phyloP scores from a whole-genome alignment of 2,113 vertebrate genomes.

The Elephantulus edwardii region DNA sequence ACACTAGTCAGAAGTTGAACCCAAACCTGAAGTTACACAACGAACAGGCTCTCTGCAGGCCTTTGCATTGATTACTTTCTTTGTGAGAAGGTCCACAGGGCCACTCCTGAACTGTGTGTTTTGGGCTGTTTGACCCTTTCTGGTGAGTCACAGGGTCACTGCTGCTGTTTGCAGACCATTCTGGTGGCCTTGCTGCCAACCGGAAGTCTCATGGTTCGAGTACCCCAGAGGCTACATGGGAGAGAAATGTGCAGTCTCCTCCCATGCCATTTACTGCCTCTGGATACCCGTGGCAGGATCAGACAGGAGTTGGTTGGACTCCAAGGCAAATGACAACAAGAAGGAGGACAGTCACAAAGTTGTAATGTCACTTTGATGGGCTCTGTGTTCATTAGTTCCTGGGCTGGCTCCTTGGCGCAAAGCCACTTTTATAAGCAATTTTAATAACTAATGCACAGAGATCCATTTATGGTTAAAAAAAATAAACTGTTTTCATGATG shows the following conservation, averaged over 20 bases:
- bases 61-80: too few species aligned
- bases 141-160: neutral
- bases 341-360: neutral
- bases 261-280: too few species aligned
- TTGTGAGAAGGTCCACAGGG: neutral
- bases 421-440: conserved; percentile 10
- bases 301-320: too few species aligned
- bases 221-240: too few species aligned
- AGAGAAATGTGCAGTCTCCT: too few species aligned
- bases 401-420: neutral
- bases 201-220: too few species aligned
- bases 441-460: neutral
- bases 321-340: too few species aligned
- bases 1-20: neutral
- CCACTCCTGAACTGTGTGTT: neutral
- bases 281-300: too few species aligned
- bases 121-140: neutral
- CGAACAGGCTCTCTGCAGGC: fast-evolving
- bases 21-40: fast-evolving
- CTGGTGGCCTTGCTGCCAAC: too few species aligned
- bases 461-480: neutral
- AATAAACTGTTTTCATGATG: neutral
- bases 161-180: too few species aligned
- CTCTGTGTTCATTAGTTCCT: neutral
- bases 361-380: neutral